These are phyloP conservation scores for Alloscopus bannaensis DNA, from an alignment of 2,888 invertebrate species.

Conservation along the genomic window DNA sequence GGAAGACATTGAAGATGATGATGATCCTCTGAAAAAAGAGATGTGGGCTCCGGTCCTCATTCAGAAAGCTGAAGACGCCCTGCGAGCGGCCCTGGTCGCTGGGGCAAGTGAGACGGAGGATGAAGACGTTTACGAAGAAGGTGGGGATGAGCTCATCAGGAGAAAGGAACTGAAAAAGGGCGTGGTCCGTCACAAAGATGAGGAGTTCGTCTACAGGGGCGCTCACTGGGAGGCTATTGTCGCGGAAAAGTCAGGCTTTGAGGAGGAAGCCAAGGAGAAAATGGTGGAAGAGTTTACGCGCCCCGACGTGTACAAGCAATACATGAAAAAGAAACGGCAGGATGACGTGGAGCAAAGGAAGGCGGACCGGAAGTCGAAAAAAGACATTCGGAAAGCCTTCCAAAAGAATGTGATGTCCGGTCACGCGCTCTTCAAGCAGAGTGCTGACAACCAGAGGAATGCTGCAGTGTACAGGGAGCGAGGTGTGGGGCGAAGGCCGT, in stretches of 20 bases:
- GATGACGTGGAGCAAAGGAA: slow-evolving; percentile 35
- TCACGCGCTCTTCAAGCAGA: slow-evolving; percentile 51
- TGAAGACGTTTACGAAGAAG: slow-evolving; percentile 51
- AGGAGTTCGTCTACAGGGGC: slow-evolving; percentile 57
- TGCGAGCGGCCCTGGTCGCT: slow-evolving; percentile 51
- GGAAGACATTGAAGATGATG: not conserved
- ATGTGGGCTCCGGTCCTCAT: slow-evolving; percentile 54
- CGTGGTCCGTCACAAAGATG: slow-evolving; percentile 38
- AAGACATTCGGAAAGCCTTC: slow-evolving; percentile 26
- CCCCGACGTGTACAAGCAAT: slow-evolving; percentile 18
- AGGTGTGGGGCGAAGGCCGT: slow-evolving; percentile 50
- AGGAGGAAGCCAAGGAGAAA: slow-evolving; percentile 39
- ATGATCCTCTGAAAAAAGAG: slow-evolving; percentile 12
- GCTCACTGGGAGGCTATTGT: slow-evolving; percentile 63
- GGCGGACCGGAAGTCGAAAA: slow-evolving; percentile 10
- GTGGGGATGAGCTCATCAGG: slow-evolving; percentile 13
- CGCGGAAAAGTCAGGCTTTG: slow-evolving; percentile 42
- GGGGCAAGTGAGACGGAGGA: slow-evolving; percentile 60
- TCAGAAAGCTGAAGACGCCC: slow-evolving; percentile 58
- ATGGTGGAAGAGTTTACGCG: slow-evolving; percentile 49
- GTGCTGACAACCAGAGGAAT: slow-evolving; percentile 31
- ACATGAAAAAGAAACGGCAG: slow-evolving; percentile 24
- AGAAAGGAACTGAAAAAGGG: slow-evolving; percentile 35
- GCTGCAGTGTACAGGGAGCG: slow-evolving; percentile 52
- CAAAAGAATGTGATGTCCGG: slow-evolving; percentile 20